Evolutionary conservation across 1,140 invertebrate species (phyloP).

Genomic region (Apis florea): DNA sequence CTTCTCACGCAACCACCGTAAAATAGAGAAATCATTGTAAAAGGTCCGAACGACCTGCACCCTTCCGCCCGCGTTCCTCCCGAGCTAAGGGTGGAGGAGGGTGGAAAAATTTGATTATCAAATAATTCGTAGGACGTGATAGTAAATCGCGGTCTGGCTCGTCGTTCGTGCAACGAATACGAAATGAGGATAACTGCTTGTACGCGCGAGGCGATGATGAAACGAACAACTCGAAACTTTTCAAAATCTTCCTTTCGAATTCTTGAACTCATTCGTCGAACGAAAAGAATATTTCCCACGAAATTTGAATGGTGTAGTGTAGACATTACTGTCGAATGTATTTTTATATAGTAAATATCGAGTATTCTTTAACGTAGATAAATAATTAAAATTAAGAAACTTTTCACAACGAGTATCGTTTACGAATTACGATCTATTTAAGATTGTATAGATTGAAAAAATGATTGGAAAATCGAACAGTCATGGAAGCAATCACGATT

Average conservation of each 20-base stretch:
- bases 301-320: too few species aligned
- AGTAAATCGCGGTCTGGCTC: conserved; percentile 75
- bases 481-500: background rate
- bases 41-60: conserved; percentile 60
- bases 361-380: too few species aligned
- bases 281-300: too few species aligned
- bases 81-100: conserved; percentile 36
- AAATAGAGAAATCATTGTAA: conserved; percentile 80
- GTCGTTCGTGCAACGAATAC: conserved; percentile 77
- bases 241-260: background rate
- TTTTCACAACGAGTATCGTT: too few species aligned
- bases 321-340: too few species aligned
- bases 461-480: too few species aligned
- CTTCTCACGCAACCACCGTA: conserved; percentile 76
- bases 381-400: too few species aligned
- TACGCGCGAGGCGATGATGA: conserved; percentile 32
- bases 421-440: too few species aligned
- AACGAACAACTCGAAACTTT: conserved; percentile 9
- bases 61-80: conserved; percentile 52
- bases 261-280: background rate
- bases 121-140: conserved; percentile 80
- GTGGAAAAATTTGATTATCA: conserved; percentile 79
- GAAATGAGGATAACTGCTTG: conserved; percentile 78
- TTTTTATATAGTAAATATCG: too few species aligned
- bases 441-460: too few species aligned